These are phyloP conservation scores for Limosa lapponica DNA, from an alignment of 2,797 vertebrate species.

Conservation along the genomic window DNA sequence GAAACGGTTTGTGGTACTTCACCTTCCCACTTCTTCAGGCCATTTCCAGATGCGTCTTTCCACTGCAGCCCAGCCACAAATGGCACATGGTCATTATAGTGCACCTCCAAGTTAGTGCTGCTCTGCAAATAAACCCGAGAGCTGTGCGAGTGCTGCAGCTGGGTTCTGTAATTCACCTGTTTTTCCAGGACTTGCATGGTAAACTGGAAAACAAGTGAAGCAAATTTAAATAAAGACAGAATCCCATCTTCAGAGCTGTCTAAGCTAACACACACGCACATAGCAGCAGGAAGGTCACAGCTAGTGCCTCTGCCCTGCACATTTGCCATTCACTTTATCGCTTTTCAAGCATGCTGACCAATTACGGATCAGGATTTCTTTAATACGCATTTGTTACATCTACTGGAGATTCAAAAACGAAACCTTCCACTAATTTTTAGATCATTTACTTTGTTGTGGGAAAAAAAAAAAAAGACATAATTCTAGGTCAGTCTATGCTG, in stretches of 20 bases:
- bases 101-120: conserved; percentile 85
- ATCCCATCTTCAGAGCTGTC: not conserved
- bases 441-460: not conserved
- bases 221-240: not conserved
- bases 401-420: not conserved
- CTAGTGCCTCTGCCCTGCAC: not conserved
- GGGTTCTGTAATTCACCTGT: conserved; percentile 82
- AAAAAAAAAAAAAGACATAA: not conserved
- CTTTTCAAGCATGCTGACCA: not conserved
- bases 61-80: conserved; percentile 83
- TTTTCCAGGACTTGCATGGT: conserved; percentile 83
- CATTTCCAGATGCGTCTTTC: conserved; percentile 77
- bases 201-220: conserved; percentile 75
- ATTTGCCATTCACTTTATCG: not conserved
- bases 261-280: not conserved
- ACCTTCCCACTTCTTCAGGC: conserved; percentile 88
- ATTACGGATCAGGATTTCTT: not conserved
- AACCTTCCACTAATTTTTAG: not conserved
- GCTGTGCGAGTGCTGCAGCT: conserved; percentile 80
- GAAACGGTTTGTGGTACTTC: not conserved
- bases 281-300: not conserved
- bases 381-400: not conserved
- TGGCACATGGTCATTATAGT: conserved; percentile 80
- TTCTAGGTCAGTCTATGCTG: not conserved
- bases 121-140: conserved; percentile 76